Percentiles rank a stretch among this genome's conserved stretches.
Conservation (phyloP, 2,113 vertebrate genomes). For the Paracanthobrama guichenoti region DNA sequence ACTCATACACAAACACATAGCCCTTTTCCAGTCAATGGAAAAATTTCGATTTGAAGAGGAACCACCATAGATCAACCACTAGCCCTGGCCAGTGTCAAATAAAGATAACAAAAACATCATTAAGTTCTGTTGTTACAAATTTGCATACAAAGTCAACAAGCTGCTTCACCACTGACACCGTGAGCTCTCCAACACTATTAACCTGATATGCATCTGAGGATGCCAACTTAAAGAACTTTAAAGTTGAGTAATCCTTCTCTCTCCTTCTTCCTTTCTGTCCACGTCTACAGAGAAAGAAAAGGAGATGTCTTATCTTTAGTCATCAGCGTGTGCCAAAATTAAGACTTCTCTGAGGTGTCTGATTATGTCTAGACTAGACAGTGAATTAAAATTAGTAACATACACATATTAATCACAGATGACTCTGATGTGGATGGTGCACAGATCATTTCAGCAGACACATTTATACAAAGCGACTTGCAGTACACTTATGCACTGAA, state of each 20-base stretch:
- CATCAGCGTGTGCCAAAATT: slow-evolving; percentile 19
- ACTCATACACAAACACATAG: slow-evolving; percentile 13
- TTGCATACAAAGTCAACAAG: slow-evolving; percentile 51
- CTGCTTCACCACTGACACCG: slow-evolving; percentile 17
- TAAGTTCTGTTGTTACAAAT: slow-evolving; percentile 46
- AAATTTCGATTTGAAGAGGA: background rate
- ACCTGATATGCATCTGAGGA: background rate
- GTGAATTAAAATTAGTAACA: slow-evolving; percentile 49
- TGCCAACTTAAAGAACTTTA: slow-evolving; percentile 37
- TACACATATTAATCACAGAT: slow-evolving; percentile 41
- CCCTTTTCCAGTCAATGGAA: slow-evolving; percentile 16
- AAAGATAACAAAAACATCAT: slow-evolving; percentile 38
- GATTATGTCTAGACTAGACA: slow-evolving; percentile 60
- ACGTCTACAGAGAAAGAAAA: slow-evolving; percentile 25
- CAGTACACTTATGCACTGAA: background rate
- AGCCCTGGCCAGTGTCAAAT: background rate
- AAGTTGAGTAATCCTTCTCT: slow-evolving; percentile 33
- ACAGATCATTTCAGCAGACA: background rate
- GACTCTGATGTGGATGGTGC: slow-evolving; percentile 31
- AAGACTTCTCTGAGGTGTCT: slow-evolving; percentile 35
- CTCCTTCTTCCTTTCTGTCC: background rate
- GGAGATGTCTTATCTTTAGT: slow-evolving; percentile 37
- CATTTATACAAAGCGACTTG: background rate
- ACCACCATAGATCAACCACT: slow-evolving; percentile 12
- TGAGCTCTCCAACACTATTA: slow-evolving; percentile 29